These are phyloP conservation scores for Hippocampus mohnikei DNA, from an alignment of 2,113 vertebrate genomes.

Conservation along the genomic window DNA sequence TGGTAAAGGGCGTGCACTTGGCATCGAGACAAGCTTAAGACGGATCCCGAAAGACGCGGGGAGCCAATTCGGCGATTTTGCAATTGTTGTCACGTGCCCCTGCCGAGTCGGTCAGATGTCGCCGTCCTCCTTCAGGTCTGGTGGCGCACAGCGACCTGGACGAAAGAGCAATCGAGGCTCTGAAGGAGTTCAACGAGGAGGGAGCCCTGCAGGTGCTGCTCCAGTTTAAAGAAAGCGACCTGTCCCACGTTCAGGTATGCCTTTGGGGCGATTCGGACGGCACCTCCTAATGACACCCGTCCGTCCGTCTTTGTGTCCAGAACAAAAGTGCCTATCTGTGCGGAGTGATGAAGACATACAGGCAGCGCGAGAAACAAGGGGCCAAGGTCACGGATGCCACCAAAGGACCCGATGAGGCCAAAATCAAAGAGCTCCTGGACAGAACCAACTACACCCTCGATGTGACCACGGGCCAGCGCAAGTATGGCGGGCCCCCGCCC, in stretches of 20 bases:
- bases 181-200: slow-evolving; percentile 98
- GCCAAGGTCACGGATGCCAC: slow-evolving; percentile 91
- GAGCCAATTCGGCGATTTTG: too few relatives aligned
- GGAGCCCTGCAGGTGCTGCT: slow-evolving; percentile 93
- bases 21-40: not conserved
- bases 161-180: slow-evolving; percentile 93
- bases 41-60: too few relatives aligned
- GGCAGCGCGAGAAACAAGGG: slow-evolving; percentile 97
- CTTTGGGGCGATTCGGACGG: not conserved
- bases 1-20: too few relatives aligned
- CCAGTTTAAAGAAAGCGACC: slow-evolving; percentile 98
- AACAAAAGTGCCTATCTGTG: slow-evolving; percentile 99
- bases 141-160: slow-evolving; percentile 97
- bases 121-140: slow-evolving; percentile 74
- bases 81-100: not conserved
- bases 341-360: slow-evolving; percentile 98
- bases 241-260: slow-evolving; percentile 96
- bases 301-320: slow-evolving; percentile 67
- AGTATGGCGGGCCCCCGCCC: slow-evolving; percentile 95
- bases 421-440: slow-evolving; percentile 95
- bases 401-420: slow-evolving; percentile 96
- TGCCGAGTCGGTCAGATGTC: not conserved
- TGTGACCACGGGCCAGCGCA: slow-evolving; percentile 95
- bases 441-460: slow-evolving; percentile 95
- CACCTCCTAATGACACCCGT: too few relatives aligned